Evolutionary conservation across 2,797 vertebrate species (phyloP), one percentile per base, ranked within the genome.

Genomic region (Prunella strophiata): DNA sequence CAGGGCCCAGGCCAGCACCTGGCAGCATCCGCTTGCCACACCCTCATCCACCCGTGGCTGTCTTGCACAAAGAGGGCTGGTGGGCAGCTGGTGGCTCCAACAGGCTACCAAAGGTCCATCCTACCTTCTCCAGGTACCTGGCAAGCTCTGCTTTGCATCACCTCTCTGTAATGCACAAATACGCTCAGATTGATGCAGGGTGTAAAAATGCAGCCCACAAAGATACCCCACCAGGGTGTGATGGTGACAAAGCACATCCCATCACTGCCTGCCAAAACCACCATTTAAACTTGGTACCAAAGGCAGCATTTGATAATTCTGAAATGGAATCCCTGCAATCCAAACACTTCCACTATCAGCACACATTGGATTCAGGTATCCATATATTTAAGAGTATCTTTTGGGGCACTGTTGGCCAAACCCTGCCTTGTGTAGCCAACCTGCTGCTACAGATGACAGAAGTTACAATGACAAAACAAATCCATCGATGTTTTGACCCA

Each of bases 141-240:
- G 17, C 5, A 20, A 58, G 51, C 16, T 23, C 55, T 40, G 63
- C 48, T 72, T 25, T 25, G 40, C 52, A 54, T 36, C 34, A 9
- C 42, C 38, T 52, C 62, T 45, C 72, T 45, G 20, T 8, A 30
- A 15, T 0, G 1, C 10, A 21, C 15, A 45, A 27, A 25, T 18
- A 48, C 0, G 0, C 23, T 48, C 71, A 19, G 45, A 30, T 0
- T 42, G 26, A 8, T 0, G 8, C 25, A 36, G n/a, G 14, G 42
- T 17, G 21, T 48, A 57, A 27, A 71, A 40, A 3, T 1, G 19
- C 11, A 38, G 78, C 29, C 70, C 3, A 2, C n/a, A 47, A 15
- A 57, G 23, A 32, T 3, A 38, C 3, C 32, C 32, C 48, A 57
- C 10, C 6, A 8, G 7, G 16, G 2, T 16, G 40, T n/a, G 14